Percentiles rank a stretch among this genome's conserved stretches.
These are phyloP conservation scores for Anabacerthia variegaticeps DNA, from an alignment of 2,797 vertebrate species.

Conservation along the genomic window DNA sequence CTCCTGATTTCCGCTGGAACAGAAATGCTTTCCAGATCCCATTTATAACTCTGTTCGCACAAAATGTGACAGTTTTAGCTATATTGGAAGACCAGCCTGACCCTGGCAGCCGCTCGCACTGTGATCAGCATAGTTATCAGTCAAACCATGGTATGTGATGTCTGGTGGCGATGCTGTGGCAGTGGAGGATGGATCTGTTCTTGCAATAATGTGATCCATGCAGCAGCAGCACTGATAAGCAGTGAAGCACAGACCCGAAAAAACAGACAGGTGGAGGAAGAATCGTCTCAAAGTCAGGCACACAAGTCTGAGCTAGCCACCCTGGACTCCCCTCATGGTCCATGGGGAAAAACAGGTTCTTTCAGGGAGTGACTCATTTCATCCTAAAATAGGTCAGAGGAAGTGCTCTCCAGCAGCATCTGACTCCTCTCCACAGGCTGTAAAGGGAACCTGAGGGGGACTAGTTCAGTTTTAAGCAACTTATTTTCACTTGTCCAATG, in stretches of 20 bases:
- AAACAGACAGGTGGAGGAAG: not conserved
- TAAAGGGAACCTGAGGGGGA: not conserved
- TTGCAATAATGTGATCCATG: not conserved
- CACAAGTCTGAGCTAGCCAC: constrained; percentile 31
- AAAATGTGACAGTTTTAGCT: constrained; percentile 55
- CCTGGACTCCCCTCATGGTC: not conserved
- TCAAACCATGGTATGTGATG: not conserved
- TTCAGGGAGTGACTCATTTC: constrained; percentile 40
- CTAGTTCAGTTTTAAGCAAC: not conserved
- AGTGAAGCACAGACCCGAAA: not conserved
- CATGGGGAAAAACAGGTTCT: constrained; percentile 56
- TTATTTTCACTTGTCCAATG: not conserved
- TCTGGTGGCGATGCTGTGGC: not conserved
- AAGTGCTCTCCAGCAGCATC: not conserved
- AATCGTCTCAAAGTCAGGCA: not conserved
- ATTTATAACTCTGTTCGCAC: constrained; percentile 22
- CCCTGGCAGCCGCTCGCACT: constrained; percentile 32
- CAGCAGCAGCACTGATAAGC: fast-evolving
- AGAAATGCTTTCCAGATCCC: not conserved
- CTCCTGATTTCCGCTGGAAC: not conserved
- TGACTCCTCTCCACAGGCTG: constrained; percentile 21
- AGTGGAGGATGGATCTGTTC: not conserved
- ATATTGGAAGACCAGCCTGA: constrained; percentile 4
- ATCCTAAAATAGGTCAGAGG: constrained; percentile 50
- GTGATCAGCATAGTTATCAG: constrained; percentile 64